Evolutionary conservation across 1,140 invertebrate species (phyloP).

Genomic region (Drosophila miranda): DNA sequence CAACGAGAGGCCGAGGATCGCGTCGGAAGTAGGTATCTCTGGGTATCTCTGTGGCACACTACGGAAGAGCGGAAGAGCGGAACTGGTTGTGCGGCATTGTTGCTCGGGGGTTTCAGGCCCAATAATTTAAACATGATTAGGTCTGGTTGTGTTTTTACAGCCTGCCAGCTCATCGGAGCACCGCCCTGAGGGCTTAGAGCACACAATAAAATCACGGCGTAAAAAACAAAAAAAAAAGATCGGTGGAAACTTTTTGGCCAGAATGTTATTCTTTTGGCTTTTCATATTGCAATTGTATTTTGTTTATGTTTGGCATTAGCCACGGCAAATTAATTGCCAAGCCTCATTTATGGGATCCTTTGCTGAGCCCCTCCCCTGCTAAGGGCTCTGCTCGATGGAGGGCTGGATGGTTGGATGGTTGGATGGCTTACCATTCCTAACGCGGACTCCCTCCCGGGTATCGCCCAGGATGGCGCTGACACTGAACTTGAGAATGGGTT

Average conservation of each 20-base stretch:
- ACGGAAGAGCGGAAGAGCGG: slow-evolving; percentile 17
- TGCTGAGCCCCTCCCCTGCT: slow-evolving; percentile 1
- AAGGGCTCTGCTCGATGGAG: not conserved
- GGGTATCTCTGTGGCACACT: not conserved
- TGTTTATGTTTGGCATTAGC: slow-evolving; percentile 69
- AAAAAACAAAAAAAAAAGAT: slow-evolving; percentile 16
- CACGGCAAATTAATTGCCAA: slow-evolving; percentile 74
- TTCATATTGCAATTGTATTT: slow-evolving; percentile 72
- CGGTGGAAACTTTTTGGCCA: slow-evolving; percentile 17
- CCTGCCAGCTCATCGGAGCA: slow-evolving; percentile 54
- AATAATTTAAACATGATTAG: slow-evolving; percentile 83
- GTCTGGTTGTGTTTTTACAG: slow-evolving; percentile 81
- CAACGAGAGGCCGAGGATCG: slow-evolving; percentile 28
- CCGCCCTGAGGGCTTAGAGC: slow-evolving; percentile 65
- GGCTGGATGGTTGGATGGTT: not conserved
- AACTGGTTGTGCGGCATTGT: slow-evolving; percentile 74
- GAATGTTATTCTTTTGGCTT: slow-evolving; percentile 75
- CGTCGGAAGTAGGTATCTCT: slow-evolving; percentile 7
- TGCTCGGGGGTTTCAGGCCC: slow-evolving; percentile 48
- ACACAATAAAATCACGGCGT: slow-evolving; percentile 53
- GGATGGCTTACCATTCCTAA: slow-evolving; percentile 81
- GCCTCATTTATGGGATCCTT: slow-evolving; percentile 51
- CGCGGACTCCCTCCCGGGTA: slow-evolving; percentile 81
- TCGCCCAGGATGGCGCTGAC: slow-evolving; percentile 94
- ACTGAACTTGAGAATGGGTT: slow-evolving; percentile 95